These are phyloP conservation scores for Cephus cinctus DNA, from an alignment of 1,140 invertebrate species.

Conservation along the genomic window DNA sequence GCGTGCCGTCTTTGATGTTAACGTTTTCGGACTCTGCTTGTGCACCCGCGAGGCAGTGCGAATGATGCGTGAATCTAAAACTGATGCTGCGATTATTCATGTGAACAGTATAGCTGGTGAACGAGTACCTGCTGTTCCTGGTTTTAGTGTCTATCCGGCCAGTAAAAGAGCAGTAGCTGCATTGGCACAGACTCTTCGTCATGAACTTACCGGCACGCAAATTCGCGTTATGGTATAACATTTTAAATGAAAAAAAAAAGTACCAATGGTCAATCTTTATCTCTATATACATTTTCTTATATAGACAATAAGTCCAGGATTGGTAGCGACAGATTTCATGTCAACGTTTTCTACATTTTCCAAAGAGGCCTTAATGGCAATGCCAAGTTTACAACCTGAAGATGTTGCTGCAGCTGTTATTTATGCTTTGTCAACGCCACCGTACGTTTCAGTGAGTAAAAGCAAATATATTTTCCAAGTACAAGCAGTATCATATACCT, in stretches of 20 bases:
- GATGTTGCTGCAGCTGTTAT: slow-evolving; percentile 58
- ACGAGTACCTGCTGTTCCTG: slow-evolving; percentile 52
- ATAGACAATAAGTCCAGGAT: slow-evolving; percentile 49
- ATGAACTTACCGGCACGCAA: slow-evolving; percentile 57
- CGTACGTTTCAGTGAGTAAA: slow-evolving; percentile 51
- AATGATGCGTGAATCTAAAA: slow-evolving; percentile 49
- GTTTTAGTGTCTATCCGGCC: slow-evolving; percentile 58
- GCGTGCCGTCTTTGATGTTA: slow-evolving; percentile 52
- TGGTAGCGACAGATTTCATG: slow-evolving; percentile 45
- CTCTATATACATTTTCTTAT: slow-evolving; percentile 7
- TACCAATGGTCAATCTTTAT: not conserved
- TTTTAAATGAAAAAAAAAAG: no score
- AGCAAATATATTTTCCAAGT: not conserved
- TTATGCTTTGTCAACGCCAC: slow-evolving; percentile 54
- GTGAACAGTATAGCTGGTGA: slow-evolving; percentile 53
- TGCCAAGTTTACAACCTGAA: slow-evolving; percentile 48
- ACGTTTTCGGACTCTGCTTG: slow-evolving; percentile 58
- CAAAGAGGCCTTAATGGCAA: slow-evolving; percentile 35
- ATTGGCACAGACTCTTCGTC: slow-evolving; percentile 60
- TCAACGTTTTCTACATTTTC: slow-evolving; percentile 30
- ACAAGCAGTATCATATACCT: not conserved
- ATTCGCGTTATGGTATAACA: slow-evolving; percentile 35
- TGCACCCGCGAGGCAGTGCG: slow-evolving; percentile 58
- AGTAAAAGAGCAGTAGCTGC: slow-evolving; percentile 62
- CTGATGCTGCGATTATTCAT: slow-evolving; percentile 30